A percentile compares a stretch with the other conserved stretches of the same genome.
Evolutionary conservation across 35 echinoderm and acorn worm species (phyloP).

Genomic region (Patiria miniata): DNA sequence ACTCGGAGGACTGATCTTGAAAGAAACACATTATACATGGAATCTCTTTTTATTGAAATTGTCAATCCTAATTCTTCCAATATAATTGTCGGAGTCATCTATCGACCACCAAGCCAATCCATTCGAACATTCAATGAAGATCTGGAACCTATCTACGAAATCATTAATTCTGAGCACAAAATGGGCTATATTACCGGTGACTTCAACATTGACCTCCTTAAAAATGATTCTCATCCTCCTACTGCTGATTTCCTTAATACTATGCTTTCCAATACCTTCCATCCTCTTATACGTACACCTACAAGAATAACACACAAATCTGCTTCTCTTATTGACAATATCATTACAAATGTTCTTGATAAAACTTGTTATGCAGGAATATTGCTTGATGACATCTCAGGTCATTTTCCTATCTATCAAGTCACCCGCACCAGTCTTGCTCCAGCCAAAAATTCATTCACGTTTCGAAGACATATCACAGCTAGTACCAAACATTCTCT

Average conservation of each 20-base stretch:
- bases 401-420: constrained; percentile 8
- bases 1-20: background rate
- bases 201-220: no score
- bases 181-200: background rate
- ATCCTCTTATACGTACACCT: background rate
- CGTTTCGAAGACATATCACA: background rate
- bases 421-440: background rate
- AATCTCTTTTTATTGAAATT: constrained; percentile 10
- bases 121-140: background rate
- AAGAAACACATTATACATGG: no score
- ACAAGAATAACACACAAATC: background rate
- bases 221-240: background rate
- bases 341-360: background rate
- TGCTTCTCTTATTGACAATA: background rate
- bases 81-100: background rate
- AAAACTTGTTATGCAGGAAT: background rate
- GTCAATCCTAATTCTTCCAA: background rate
- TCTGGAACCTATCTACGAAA: background rate
- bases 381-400: background rate
- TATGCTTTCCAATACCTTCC: background rate
- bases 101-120: background rate
- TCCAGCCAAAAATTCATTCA: background rate
- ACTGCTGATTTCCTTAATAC: constrained; percentile 3
- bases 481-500: background rate
- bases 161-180: background rate